These are phyloP conservation scores for Cavia aperea DNA, from an alignment of 2,113 vertebrate genomes.

Conservation along the genomic window DNA sequence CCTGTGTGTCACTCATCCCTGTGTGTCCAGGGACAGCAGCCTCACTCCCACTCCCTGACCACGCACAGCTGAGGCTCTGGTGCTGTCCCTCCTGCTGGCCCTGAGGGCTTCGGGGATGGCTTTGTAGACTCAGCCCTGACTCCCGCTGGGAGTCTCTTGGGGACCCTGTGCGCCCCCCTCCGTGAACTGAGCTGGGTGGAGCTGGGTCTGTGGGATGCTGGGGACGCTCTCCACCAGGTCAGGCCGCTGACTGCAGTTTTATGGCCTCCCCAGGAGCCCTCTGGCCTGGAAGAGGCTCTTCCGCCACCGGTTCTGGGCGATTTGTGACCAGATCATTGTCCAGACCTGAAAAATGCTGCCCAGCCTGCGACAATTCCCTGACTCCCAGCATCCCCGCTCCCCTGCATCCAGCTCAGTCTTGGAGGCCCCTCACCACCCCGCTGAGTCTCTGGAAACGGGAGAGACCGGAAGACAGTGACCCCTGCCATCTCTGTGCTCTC, in stretches of 20 bases:
- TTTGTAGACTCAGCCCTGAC: not conserved
- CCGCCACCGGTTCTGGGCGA: not conserved
- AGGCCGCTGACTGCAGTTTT: conserved; percentile 26
- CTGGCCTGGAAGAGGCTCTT: conserved; percentile 9
- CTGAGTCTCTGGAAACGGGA: not conserved
- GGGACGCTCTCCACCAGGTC: not conserved
- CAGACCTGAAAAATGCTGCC: not conserved
- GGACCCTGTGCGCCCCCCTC: not conserved
- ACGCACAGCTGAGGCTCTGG: not conserved
- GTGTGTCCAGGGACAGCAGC: no score
- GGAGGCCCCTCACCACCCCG: not conserved
- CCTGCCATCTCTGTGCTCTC: not conserved
- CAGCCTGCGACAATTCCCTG: not conserved
- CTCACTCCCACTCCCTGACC: no score
- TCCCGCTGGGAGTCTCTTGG: not conserved
- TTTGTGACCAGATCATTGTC: not conserved
- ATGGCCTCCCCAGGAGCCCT: not conserved
- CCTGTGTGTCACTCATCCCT: not conserved
- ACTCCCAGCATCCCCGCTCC: not conserved
- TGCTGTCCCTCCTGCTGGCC: not conserved
- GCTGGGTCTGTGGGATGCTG: not conserved
- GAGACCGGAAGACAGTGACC: fast-evolving
- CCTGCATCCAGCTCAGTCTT: not conserved
- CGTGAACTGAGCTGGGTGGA: fast-evolving
- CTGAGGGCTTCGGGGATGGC: not conserved